These are phyloP conservation scores for Eugnorisma glareosa DNA, from an alignment of 2,888 invertebrate species.

Conservation along the genomic window DNA sequence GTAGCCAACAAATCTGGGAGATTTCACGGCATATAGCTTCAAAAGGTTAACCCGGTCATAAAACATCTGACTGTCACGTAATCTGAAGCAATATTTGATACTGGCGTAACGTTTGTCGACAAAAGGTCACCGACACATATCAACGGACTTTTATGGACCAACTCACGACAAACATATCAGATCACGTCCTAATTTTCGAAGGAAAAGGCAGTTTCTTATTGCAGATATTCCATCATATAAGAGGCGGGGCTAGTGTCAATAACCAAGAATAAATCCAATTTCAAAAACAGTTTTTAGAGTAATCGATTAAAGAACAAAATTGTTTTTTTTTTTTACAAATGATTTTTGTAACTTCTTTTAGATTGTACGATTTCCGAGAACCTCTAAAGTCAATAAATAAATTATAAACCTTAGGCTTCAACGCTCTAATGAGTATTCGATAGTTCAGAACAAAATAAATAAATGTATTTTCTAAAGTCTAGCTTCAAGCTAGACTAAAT, in stretches of 20 bases:
- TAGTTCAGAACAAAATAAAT: conserved; percentile 2
- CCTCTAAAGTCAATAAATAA: not conserved
- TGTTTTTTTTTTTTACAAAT: not conserved
- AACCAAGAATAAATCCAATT: not conserved
- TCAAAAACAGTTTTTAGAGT: not conserved
- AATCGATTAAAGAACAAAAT: not conserved
- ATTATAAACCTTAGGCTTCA: not conserved
- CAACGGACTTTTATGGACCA: not conserved
- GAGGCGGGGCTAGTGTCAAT: not conserved
- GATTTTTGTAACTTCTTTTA: not conserved
- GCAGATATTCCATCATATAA: not conserved
- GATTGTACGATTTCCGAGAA: not conserved
- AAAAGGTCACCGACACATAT: not conserved
- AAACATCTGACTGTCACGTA: not conserved
- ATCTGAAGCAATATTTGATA: not conserved
- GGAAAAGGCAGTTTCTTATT: not conserved
- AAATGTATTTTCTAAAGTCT: conserved; percentile 1
- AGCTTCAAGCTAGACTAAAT: not conserved
- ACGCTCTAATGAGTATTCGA: not conserved
- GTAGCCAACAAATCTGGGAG: no score
- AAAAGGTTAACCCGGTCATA: no score
- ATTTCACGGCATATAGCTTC: no score
- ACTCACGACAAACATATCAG: not conserved
- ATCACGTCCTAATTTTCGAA: not conserved
- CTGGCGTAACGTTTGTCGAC: no score